A percentile compares a stretch with the other conserved stretches of the same genome.
phyloP scores from a whole-genome alignment of 2,888 invertebrate genomes.

The Carabus problematicus region DNA sequence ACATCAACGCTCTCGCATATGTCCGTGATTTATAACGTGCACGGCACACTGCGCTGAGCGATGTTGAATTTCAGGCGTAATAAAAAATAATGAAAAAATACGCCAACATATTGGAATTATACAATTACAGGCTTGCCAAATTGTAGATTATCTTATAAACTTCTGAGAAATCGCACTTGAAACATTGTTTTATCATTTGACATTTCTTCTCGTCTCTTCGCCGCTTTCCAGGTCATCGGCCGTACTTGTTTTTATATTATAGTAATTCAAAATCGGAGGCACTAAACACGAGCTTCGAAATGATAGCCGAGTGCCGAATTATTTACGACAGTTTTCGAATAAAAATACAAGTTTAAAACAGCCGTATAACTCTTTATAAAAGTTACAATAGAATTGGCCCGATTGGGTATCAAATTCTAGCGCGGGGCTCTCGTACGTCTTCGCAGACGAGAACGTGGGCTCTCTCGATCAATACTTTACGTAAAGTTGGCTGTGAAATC shows the following conservation, averaged over 20 bases:
- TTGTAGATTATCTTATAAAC: too few species aligned
- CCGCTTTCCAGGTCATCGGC: too few species aligned
- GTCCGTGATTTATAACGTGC: constrained; percentile 22
- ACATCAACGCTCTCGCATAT: constrained; percentile 37
- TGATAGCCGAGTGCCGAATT: constrained; percentile 23
- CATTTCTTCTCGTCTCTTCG: too few species aligned
- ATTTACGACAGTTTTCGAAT: constrained; percentile 41
- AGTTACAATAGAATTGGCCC: constrained; percentile 47
- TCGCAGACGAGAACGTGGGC: constrained; percentile 42
- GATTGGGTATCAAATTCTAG: constrained; percentile 48
- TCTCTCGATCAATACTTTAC: constrained; percentile 47
- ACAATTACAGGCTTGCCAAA: too few species aligned
- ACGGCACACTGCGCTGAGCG: background rate
- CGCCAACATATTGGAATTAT: too few species aligned
- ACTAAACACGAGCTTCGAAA: constrained; percentile 42
- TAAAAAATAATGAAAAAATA: too few species aligned
- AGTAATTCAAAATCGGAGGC: constrained; percentile 38
- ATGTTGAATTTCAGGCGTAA: constrained; percentile 25
- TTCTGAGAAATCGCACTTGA: too few species aligned
- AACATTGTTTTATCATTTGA: too few species aligned
- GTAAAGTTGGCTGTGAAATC: constrained; percentile 36
- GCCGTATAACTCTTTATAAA: constrained; percentile 42
- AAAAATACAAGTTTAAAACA: constrained; percentile 44
- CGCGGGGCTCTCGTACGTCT: constrained; percentile 46
- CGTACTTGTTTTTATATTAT: constrained; percentile 38